A percentile compares a stretch with the other conserved stretches of the same genome.
phyloP scores from a whole-genome alignment of 92 coral and sea anemone species.

The Paramuricea clavata region DNA sequence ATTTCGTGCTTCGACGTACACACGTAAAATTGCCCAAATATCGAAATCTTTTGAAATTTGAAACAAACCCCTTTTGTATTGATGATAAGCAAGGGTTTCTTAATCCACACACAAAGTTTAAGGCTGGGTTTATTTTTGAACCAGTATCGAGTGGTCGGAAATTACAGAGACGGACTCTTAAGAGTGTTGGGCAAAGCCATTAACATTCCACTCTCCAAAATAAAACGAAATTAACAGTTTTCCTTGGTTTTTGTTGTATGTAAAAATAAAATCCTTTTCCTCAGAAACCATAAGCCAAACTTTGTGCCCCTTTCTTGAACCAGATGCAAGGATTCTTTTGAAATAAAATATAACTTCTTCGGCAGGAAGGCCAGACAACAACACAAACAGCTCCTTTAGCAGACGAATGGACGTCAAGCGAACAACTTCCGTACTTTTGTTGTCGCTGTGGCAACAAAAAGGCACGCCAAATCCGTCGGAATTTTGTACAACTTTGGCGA shows the following conservation, averaged over 20 bases:
- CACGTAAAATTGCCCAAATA: too few relatives aligned
- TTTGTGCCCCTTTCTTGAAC: slow-evolving; percentile 38
- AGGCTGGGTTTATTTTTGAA: too few relatives aligned
- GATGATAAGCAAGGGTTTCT: too few relatives aligned
- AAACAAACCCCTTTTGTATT: too few relatives aligned
- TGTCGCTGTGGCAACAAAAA: neutral
- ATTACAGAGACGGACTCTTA: too few relatives aligned
- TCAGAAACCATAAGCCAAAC: slow-evolving; percentile 47
- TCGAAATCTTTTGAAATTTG: too few relatives aligned
- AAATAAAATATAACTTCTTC: neutral
- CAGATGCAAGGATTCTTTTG: neutral
- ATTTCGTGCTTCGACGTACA: too few relatives aligned
- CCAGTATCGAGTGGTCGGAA: too few relatives aligned
- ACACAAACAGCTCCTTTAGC: neutral
- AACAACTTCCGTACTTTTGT: neutral
- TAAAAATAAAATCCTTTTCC: slow-evolving; percentile 66
- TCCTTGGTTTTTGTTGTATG: slow-evolving; percentile 62
- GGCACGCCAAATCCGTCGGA: neutral
- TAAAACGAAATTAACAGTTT: slow-evolving; percentile 61
- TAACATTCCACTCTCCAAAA: slow-evolving; percentile 76
- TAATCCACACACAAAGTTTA: too few relatives aligned
- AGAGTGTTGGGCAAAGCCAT: slow-evolving; percentile 70
- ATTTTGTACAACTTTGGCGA: neutral
- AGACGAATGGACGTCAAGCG: neutral
- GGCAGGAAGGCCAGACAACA: neutral